Percentiles rank a stretch among this genome's conserved stretches.
These are phyloP conservation scores for Chaenocephalus aceratus DNA, from an alignment of 2,113 vertebrate species.

Conservation along the genomic window DNA sequence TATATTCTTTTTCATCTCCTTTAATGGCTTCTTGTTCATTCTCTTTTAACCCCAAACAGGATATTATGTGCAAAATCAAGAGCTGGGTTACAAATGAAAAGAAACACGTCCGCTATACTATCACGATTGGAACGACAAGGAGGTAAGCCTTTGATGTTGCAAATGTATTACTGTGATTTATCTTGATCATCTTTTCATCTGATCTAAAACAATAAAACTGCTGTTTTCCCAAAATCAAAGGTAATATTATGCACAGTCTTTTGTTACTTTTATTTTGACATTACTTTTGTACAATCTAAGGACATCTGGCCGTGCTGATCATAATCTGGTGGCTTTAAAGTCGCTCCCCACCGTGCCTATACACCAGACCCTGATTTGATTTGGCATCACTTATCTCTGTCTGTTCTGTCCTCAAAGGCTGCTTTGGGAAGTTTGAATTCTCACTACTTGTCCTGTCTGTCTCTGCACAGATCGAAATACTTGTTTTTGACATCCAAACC, in stretches of 20 bases:
- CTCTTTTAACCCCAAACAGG: constrained; percentile 89
- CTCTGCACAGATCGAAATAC: constrained; percentile 93
- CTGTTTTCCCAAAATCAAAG: constrained; percentile 55
- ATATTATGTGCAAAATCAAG: constrained; percentile 98
- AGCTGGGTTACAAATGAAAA: constrained; percentile 95
- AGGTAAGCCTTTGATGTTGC: constrained; percentile 88
- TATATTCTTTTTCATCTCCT: constrained; percentile 86
- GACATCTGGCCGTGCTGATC: constrained; percentile 79
- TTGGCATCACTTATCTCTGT: constrained; percentile 64
- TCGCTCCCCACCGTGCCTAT: constrained; percentile 66
- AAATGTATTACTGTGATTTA: constrained; percentile 70
- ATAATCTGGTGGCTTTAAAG: constrained; percentile 74
- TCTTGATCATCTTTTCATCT: constrained; percentile 70
- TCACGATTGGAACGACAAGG: constrained; percentile 95
- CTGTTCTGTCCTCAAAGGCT: constrained; percentile 66
- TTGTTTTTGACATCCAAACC: constrained; percentile 98
- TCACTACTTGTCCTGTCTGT: constrained; percentile 56
- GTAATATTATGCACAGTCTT: constrained; percentile 67
- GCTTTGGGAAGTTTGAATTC: constrained; percentile 64
- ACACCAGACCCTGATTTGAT: constrained; percentile 74
- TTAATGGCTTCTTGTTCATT: constrained; percentile 90
- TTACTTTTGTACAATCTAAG: constrained; percentile 74
- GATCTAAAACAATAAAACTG: constrained; percentile 66
- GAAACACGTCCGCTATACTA: constrained; percentile 93
- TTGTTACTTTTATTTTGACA: constrained; percentile 63